Conservation (phyloP, 2,888 invertebrate genomes). For the Drosophila kanekoi region DNA sequence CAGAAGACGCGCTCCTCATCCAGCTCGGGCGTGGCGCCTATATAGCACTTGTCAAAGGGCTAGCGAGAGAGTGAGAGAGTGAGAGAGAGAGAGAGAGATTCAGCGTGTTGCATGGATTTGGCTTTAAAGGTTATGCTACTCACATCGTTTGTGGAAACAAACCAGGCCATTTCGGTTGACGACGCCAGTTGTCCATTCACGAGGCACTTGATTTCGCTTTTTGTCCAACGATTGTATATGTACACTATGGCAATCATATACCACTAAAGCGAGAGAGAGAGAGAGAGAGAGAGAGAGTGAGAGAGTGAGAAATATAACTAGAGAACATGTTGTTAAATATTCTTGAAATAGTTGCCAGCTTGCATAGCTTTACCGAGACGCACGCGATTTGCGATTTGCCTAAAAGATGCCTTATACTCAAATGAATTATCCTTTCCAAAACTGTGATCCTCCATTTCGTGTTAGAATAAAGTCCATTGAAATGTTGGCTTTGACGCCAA, state of each 20-base stretch:
- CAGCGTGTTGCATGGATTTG: no score
- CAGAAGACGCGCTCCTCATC: conserved; percentile 99
- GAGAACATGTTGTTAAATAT: no score
- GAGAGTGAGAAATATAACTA: no score
- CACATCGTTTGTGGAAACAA: conserved; percentile 98
- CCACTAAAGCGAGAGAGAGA: conserved; percentile 89
- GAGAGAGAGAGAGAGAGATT: conserved; percentile 1
- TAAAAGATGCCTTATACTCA: no score
- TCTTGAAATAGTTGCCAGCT: no score
- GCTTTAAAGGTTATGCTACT: conserved; percentile 85
- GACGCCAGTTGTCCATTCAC: conserved; percentile 99
- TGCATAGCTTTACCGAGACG: no score
- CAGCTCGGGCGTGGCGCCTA: conserved; percentile 98
- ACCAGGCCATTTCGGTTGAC: conserved; percentile 99
- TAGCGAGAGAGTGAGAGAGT: conserved; percentile 82
- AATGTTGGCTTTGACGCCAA: not conserved
- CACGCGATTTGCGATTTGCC: conserved; percentile 6
- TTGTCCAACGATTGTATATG: conserved; percentile 99
- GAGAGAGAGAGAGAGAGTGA: not conserved
- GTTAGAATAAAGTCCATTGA: no score
- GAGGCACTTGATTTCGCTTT: conserved; percentile 99
- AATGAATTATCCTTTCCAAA: no score
- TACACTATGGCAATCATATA: conserved; percentile 99
- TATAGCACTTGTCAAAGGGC: conserved; percentile 99
- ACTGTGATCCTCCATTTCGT: no score